phyloP scores from a whole-genome alignment of 2,888 invertebrate genomes.

The Eumacrocentrus americanus region DNA sequence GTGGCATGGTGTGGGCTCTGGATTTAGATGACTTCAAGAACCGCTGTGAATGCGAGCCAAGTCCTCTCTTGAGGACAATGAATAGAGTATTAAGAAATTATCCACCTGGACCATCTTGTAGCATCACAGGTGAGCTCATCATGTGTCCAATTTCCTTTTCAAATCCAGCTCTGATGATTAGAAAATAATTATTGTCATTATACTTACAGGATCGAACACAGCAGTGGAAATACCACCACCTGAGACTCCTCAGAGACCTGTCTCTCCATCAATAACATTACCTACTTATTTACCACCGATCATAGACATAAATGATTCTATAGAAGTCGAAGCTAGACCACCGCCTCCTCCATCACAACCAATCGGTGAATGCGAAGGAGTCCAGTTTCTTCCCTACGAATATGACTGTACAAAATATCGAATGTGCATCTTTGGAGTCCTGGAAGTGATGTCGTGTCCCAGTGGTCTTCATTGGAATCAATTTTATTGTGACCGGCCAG shows the following conservation, averaged over 20 bases:
- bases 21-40: constrained; percentile 88
- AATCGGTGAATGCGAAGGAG: constrained; percentile 65
- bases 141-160: neutral
- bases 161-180: constrained; percentile 15
- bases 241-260: constrained; percentile 4
- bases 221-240: constrained; percentile 24
- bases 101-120: constrained; percentile 70
- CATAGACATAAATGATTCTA: constrained; percentile 44
- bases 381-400: constrained; percentile 68
- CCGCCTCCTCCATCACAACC: constrained; percentile 36
- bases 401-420: constrained; percentile 80
- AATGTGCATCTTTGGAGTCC: constrained; percentile 76
- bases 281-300: constrained; percentile 36
- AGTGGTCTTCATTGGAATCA: constrained; percentile 78
- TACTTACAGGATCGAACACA: constrained; percentile 20
- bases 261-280: too few relatives aligned
- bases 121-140: constrained; percentile 58
- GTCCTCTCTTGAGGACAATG: constrained; percentile 79
- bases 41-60: constrained; percentile 80
- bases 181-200: constrained; percentile 2
- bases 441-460: constrained; percentile 76
- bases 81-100: constrained; percentile 79
- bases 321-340: constrained; percentile 48
- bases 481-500: constrained; percentile 82
- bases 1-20: constrained; percentile 89